Evolutionary conservation across 1,140 invertebrate genomes (phyloP).

Genomic region (Agrilus planipennis): DNA sequence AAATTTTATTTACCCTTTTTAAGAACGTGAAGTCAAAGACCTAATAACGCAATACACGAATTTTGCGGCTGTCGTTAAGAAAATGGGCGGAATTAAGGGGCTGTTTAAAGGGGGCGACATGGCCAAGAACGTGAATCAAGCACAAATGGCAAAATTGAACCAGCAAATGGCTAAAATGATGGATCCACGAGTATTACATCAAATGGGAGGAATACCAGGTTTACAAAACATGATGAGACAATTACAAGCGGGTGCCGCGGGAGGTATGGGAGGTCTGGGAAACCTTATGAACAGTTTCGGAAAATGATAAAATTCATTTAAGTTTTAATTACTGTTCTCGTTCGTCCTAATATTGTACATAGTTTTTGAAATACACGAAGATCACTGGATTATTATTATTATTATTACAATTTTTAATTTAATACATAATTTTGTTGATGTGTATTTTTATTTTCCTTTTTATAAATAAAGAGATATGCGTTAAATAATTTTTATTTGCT

Average conservation of each 20-base stretch:
- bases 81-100: conserved; percentile 99
- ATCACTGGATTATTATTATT: too few species aligned
- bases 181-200: conserved; percentile 92
- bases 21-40: conserved; percentile 91
- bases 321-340: too few species aligned
- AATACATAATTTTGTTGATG: too few species aligned
- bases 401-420: too few species aligned
- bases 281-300: conserved; percentile 67
- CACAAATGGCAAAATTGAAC: conserved; percentile 97
- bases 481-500: too few species aligned
- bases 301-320: conserved; percentile 30
- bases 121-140: conserved; percentile 96
- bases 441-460: too few species aligned
- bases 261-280: conserved; percentile 53
- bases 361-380: too few species aligned
- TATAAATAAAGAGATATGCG: too few species aligned
- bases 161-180: conserved; percentile 99
- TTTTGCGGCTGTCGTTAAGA: conserved; percentile 98
- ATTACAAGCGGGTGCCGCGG: conserved; percentile 79
- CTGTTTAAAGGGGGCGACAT: conserved; percentile 98
- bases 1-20: conserved; percentile 4
- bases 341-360: too few species aligned
- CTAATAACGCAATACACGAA: conserved; percentile 97
- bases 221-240: conserved; percentile 98
- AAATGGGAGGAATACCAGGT: conserved; percentile 88